Conservation (phyloP, 2,888 invertebrate species). For the Andrena haemorrhoa region DNA sequence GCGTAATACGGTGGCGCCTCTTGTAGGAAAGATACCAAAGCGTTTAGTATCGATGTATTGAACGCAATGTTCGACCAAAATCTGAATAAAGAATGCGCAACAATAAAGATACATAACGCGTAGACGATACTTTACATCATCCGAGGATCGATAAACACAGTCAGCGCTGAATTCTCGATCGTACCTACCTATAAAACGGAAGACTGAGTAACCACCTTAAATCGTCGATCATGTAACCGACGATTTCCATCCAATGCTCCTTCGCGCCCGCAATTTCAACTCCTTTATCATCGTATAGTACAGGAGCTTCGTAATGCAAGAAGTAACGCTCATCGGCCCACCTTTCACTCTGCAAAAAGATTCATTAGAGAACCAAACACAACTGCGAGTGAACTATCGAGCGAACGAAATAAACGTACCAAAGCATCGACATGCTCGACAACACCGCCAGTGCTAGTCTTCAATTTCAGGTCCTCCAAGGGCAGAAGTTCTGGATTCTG, state of each 20-base stretch:
- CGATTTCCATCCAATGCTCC: constrained; percentile 89
- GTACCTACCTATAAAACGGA: constrained; percentile 88
- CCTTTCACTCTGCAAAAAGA: constrained; percentile 85
- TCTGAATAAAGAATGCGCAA: constrained; percentile 81
- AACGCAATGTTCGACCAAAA: constrained; percentile 91
- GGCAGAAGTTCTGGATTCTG: constrained; percentile 80
- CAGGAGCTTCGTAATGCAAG: constrained; percentile 87
- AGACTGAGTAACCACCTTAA: constrained; percentile 89
- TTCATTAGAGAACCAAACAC: background rate
- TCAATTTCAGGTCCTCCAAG: constrained; percentile 83
- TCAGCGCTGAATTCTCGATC: background rate
- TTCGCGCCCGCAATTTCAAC: constrained; percentile 86
- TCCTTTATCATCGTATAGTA: constrained; percentile 84
- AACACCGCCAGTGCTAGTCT: constrained; percentile 86
- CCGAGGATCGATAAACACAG: background rate
- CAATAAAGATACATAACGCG: background rate
- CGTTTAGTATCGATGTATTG: constrained; percentile 88
- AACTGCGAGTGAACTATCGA: too few species aligned
- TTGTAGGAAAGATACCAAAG: constrained; percentile 90
- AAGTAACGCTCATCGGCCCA: constrained; percentile 87
- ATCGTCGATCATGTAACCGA: constrained; percentile 88
- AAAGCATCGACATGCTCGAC: constrained; percentile 87
- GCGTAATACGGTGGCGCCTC: constrained; percentile 90
- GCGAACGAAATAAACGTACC: constrained; percentile 84
- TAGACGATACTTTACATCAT: background rate